Conservation (phyloP, 2,888 invertebrate genomes). For the Chymomyza amoena region DNA sequence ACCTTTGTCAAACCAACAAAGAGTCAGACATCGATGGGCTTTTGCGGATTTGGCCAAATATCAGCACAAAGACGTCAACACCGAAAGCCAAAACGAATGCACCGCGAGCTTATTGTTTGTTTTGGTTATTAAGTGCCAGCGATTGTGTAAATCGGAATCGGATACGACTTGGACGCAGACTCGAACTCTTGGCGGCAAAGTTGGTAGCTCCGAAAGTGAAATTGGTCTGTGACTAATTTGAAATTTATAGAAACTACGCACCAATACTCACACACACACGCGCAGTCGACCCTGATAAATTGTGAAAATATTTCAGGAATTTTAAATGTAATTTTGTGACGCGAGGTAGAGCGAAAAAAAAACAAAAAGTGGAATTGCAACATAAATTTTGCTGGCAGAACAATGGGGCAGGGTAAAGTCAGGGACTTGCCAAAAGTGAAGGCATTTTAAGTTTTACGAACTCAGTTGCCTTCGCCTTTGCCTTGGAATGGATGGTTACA, state of each 20-base stretch:
- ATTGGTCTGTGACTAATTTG: constrained; percentile 51
- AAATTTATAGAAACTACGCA: constrained; percentile 31
- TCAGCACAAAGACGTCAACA: background rate
- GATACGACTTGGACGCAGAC: background rate
- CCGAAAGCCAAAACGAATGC: constrained; percentile 15
- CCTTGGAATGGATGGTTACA: constrained; percentile 54
- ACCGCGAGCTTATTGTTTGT: constrained; percentile 39
- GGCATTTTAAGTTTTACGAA: constrained; percentile 31
- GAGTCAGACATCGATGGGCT: constrained; percentile 18
- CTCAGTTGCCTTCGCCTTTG: constrained; percentile 53
- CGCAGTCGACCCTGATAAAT: background rate
- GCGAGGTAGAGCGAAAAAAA: background rate
- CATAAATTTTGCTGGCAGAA: constrained; percentile 10
- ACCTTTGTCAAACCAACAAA: constrained; percentile 14
- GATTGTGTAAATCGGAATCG: constrained; percentile 47
- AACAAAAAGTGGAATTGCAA: constrained; percentile 11
- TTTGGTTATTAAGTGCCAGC: constrained; percentile 36
- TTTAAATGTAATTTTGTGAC: constrained; percentile 19
- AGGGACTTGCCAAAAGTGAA: constrained; percentile 33
- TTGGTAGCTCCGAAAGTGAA: constrained; percentile 53
- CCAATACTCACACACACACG: background rate
- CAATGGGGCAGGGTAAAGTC: background rate
- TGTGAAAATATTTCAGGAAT: constrained; percentile 10
- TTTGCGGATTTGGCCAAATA: constrained; percentile 25
- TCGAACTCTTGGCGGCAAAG: background rate